Evolutionary conservation across 2,797 vertebrate genomes (phyloP), one percentile per base, ranked within the genome.

Genomic region (Pelobates cultripes): DNA sequence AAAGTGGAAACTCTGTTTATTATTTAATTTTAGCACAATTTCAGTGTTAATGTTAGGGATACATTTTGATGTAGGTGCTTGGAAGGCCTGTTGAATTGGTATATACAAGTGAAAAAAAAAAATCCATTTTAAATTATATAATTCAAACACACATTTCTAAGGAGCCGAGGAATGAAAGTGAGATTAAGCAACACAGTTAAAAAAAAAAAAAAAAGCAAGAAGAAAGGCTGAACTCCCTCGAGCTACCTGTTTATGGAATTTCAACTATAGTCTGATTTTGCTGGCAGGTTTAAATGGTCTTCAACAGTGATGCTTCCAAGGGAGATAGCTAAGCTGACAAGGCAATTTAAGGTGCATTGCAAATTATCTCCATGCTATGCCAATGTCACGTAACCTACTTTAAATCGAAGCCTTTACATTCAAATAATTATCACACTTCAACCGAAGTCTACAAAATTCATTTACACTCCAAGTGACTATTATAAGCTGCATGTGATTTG

Each of bases 301-400:
- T 64, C n/a, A 64, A 64, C 17, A 28, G n/a, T 45, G 43, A 63
- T 40, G 73, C 57, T 75, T 61, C 43, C 42, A 43, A 75, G n/a
- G 60, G 73, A 60, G 53, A 45, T 61, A 14, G n/a, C 42, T 75
- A 7, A 4, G 3, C 10, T 64, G 17, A 40, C 17, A 40, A 64
- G 17, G 10, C 10, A 1, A 64, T 15, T 14, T 28, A 40, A 64
- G 7, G 61, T 64, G 61, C n/a, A 40, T n/a, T 5, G 10, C 61
- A 28, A 40, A 40, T 64, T 14, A 57, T 12, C 61, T 7, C 7
- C 61, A 7, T 28, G n/a, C 17, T 14, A 64, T 64, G 61, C n/a
- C 17, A 28, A 64, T 64, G 61, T 64, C 61, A 28, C 5, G 61
- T 40, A 64, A 40, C 28, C 61, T 28, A 64, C 7, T 64, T 28